A percentile compares a stretch with the other conserved stretches of the same genome.
Conservation (phyloP, 2,113 vertebrate genomes). For the Daphoenositta chrysoptera region DNA sequence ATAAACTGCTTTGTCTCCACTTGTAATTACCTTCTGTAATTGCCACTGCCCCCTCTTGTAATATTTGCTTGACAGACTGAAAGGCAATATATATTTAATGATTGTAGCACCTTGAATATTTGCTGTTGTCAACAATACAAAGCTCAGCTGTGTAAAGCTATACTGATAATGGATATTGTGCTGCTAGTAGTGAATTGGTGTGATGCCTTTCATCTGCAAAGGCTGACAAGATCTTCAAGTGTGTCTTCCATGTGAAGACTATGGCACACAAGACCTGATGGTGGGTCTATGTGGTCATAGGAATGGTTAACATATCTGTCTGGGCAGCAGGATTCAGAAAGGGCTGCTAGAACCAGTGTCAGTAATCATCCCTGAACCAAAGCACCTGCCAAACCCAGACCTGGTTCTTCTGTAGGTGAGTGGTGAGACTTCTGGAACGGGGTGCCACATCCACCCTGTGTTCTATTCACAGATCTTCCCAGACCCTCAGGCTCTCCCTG, state of each 20-base stretch:
- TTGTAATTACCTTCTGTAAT: constrained; percentile 60
- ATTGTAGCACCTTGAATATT: not conserved
- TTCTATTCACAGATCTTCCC: not conserved
- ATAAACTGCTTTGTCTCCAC: constrained; percentile 30
- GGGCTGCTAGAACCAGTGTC: not conserved
- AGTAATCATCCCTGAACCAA: not conserved
- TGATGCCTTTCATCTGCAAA: not conserved
- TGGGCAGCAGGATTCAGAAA: not conserved
- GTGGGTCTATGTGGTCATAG: not conserved
- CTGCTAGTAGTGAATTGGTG: not conserved
- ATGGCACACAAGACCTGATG: not conserved
- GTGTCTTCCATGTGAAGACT: not conserved
- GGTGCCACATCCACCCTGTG: not conserved
- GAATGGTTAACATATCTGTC: not conserved
- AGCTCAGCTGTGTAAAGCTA: not conserved
- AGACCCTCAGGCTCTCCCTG: not conserved
- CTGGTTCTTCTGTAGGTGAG: not conserved
- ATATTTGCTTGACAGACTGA: not conserved
- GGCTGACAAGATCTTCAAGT: not conserved
- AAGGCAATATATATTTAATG: not conserved
- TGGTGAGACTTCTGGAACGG: not conserved
- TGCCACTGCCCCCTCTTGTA: not conserved
- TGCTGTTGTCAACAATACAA: not conserved
- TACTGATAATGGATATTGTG: not conserved
- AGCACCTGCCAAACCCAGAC: not conserved